Percentiles rank a stretch among this genome's conserved stretches.
Conservation (phyloP, 2,113 vertebrate genomes). For the Semnornis frantzii region DNA sequence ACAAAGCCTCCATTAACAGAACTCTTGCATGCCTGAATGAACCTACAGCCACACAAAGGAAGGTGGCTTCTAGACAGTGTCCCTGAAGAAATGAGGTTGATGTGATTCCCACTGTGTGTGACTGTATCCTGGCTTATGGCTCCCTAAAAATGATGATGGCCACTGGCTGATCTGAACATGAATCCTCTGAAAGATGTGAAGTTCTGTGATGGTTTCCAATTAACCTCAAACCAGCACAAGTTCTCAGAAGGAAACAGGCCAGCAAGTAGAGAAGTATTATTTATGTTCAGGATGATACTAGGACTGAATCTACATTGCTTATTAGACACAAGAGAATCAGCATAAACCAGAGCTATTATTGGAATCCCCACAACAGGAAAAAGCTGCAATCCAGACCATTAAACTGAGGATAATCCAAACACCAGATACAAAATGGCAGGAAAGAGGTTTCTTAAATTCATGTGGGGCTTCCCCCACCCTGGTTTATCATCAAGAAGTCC, state of each 20-base stretch:
- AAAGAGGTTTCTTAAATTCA: not conserved
- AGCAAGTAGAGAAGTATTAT: not conserved
- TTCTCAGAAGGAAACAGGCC: not conserved
- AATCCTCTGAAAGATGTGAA: not conserved
- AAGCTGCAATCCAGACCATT: not conserved
- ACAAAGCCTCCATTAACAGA: not conserved
- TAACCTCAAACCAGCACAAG: too few species aligned
- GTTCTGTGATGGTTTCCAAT: too few species aligned
- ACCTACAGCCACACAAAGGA: not conserved
- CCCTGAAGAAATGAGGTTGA: not conserved
- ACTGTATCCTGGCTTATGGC: not conserved
- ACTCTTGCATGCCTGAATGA: not conserved
- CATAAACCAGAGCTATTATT: not conserved
- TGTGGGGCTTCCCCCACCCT: not conserved
- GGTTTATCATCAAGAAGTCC: not conserved
- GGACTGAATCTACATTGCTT: not conserved
- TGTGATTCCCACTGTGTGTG: fast-evolving
- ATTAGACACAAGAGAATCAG: not conserved
- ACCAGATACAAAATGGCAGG: not conserved
- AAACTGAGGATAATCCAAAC: not conserved
- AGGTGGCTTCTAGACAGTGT: not conserved
- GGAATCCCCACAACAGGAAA: not conserved
- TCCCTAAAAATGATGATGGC: not conserved
- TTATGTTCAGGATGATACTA: not conserved
- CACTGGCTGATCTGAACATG: not conserved